phyloP scores from a whole-genome alignment of 2,888 invertebrate species.

The Melinopterus prodromus region DNA sequence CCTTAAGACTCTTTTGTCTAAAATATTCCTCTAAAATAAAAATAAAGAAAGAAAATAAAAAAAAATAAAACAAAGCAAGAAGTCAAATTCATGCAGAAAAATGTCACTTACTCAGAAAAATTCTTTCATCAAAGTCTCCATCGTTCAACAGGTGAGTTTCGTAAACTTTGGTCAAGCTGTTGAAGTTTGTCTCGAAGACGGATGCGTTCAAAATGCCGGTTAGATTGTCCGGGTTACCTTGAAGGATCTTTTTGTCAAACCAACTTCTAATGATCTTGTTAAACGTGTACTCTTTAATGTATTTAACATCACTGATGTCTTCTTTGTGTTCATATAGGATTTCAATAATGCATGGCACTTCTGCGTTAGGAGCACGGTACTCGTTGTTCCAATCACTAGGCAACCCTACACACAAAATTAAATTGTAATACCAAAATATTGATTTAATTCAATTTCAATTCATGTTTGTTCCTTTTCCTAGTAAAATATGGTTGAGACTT shows the following conservation, averaged over 20 bases:
- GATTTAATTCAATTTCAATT: too few relatives aligned
- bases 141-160: slow-evolving; percentile 90
- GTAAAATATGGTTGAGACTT: too few relatives aligned
- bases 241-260: slow-evolving; percentile 77
- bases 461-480: too few relatives aligned
- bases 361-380: slow-evolving; percentile 66
- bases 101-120: slow-evolving; percentile 81
- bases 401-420: slow-evolving; percentile 65
- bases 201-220: slow-evolving; percentile 79
- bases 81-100: not conserved
- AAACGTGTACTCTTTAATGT: slow-evolving; percentile 89
- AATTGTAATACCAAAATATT: too few relatives aligned
- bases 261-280: slow-evolving; percentile 79
- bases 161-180: slow-evolving; percentile 85
- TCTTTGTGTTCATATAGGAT: slow-evolving; percentile 83
- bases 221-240: slow-evolving; percentile 75
- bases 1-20: slow-evolving; percentile 26
- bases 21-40: slow-evolving; percentile 39
- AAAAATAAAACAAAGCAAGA: slow-evolving; percentile 9
- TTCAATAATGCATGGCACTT: slow-evolving; percentile 84
- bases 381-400: slow-evolving; percentile 73
- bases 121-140: slow-evolving; percentile 96
- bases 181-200: slow-evolving; percentile 86
- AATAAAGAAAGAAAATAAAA: slow-evolving; percentile 26
- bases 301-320: slow-evolving; percentile 88